Percentiles rank a stretch among this genome's conserved stretches.
phyloP scores from a whole-genome alignment of 2,888 invertebrate species.

The Pseudanteris insignis region DNA sequence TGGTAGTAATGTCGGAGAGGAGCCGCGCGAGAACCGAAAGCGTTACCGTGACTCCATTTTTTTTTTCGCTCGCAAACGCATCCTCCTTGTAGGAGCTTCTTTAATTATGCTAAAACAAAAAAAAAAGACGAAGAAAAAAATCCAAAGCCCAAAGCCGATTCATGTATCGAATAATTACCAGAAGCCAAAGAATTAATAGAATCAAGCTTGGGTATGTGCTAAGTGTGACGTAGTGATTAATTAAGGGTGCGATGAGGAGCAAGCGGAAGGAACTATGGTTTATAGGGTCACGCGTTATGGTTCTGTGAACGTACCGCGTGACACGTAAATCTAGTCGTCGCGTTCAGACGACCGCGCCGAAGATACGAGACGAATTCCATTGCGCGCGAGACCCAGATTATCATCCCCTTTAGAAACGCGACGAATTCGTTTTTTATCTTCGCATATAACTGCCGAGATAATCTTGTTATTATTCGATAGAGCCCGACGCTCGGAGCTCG shows the following conservation, averaged over 20 bases:
- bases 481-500: conserved; percentile 4
- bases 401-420: too few species aligned
- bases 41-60: conserved; percentile 19
- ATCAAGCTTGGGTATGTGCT: too few species aligned
- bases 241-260: too few species aligned
- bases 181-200: too few species aligned
- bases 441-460: conserved; percentile 33
- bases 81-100: conserved; percentile 36
- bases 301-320: conserved; percentile 39
- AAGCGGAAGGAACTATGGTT: too few species aligned
- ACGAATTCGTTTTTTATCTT: conserved; percentile 40
- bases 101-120: too few species aligned
- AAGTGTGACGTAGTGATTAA: too few species aligned
- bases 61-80: conserved; percentile 27
- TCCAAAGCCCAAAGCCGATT: conserved; percentile 39
- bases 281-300: conserved; percentile 18
- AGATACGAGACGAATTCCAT: conserved; percentile 26
- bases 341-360: too few species aligned
- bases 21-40: conserved; percentile 25
- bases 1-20: conserved; percentile 30
- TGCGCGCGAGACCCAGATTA: too few species aligned
- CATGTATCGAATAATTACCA: conserved; percentile 38
- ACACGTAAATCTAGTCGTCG: conserved; percentile 38
- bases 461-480: conserved; percentile 30
- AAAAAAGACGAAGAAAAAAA: too few species aligned